These are phyloP conservation scores for Pelochelys cantorii DNA, from an alignment of 2,797 vertebrate genomes.

Conservation along the genomic window DNA sequence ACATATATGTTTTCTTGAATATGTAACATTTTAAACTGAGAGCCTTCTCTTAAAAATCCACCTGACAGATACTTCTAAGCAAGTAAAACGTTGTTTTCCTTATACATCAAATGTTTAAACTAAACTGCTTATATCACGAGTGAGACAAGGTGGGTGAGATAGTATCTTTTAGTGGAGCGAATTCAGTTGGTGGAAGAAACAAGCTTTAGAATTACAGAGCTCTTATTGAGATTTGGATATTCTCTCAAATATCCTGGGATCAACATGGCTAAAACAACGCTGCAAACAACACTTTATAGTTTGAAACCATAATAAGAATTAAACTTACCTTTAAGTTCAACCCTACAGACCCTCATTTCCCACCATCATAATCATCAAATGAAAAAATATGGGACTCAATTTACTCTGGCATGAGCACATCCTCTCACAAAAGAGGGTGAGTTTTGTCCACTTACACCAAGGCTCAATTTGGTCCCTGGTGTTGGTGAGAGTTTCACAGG, in stretches of 20 bases:
- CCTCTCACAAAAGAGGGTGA: not conserved
- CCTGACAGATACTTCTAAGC: constrained; percentile 42
- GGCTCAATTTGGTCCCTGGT: not conserved
- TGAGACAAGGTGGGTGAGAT: not conserved
- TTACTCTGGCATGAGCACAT: not conserved
- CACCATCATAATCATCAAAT: not conserved
- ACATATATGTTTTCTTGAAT: constrained; percentile 78
- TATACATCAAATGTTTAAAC: constrained; percentile 31
- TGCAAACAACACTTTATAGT: not conserved
- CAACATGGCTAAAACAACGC: not conserved
- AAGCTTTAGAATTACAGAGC: not conserved
- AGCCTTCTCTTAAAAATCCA: constrained; percentile 53
- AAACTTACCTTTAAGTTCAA: not conserved
- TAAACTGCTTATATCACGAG: not conserved
- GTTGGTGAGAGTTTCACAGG: not conserved
- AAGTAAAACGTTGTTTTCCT: constrained; percentile 32
- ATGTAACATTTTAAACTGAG: constrained; percentile 68
- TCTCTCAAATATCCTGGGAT: not conserved
- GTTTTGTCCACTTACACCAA: not conserved
- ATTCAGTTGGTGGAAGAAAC: not conserved
- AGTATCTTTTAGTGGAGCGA: not conserved
- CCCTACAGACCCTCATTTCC: not conserved
- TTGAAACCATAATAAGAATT: not conserved
- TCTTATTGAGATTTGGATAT: not conserved
- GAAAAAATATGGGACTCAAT: not conserved